Evolutionary conservation across 2,888 invertebrate genomes (phyloP).

Genomic region (Ormyrus pomaceus): DNA sequence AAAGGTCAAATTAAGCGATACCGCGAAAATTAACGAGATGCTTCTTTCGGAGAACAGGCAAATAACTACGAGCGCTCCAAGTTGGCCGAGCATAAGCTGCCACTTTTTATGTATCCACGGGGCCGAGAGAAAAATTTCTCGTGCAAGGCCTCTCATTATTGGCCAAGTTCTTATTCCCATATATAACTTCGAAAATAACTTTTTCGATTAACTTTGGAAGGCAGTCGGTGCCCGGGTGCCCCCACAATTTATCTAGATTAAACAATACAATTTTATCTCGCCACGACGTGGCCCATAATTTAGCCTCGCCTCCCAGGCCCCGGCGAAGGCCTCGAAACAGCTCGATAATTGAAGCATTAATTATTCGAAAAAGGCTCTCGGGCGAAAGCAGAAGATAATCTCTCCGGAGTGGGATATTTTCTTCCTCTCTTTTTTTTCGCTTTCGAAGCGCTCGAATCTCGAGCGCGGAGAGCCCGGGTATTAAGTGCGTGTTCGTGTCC

Average conservation of each 20-base stretch:
- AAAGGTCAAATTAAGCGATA: too few species aligned
- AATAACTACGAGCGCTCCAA: too few species aligned
- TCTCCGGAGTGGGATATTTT: conserved; percentile 5
- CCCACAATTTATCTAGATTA: conserved; percentile 36
- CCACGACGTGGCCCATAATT: conserved; percentile 39
- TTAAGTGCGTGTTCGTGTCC: conserved; percentile 37
- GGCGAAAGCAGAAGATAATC: conserved; percentile 39
- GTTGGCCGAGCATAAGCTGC: too few species aligned
- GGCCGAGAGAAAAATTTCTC: too few species aligned
- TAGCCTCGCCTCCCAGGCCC: conserved; percentile 12
- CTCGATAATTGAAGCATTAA: conserved; percentile 53
- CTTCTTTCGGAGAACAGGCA: too few species aligned
- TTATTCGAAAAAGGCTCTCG: conserved; percentile 48
- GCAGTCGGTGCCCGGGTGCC: neutral
- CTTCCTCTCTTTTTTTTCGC: neutral
- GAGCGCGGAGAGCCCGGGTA: conserved; percentile 51
- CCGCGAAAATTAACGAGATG: too few species aligned
- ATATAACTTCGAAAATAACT: conserved; percentile 19
- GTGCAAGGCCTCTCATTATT: too few species aligned
- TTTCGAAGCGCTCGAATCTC: conserved; percentile 14
- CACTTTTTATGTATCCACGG: too few species aligned
- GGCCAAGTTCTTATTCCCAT: neutral
- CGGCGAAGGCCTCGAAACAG: neutral
- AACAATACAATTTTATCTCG: conserved; percentile 42
- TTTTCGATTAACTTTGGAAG: conserved; percentile 37